phyloP scores from a whole-genome alignment of 64 coral and sea anemone species.

The Hydrozoanthus tunicans region DNA sequence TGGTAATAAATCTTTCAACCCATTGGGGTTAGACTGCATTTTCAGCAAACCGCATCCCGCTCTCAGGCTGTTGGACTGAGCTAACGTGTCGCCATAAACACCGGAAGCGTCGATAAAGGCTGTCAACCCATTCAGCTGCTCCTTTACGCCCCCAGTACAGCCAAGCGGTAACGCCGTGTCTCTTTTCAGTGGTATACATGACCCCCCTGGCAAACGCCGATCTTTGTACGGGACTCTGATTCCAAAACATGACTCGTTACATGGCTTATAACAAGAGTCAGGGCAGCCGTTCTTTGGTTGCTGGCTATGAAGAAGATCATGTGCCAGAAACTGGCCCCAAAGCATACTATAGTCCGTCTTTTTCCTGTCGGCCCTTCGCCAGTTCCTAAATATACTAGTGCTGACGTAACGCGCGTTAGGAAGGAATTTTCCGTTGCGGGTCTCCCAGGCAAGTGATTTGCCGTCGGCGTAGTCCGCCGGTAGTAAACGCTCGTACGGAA shows the following conservation, averaged over 20 bases:
- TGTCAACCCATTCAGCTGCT: constrained; percentile 36
- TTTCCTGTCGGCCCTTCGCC: background rate
- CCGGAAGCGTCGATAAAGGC: constrained; percentile 44
- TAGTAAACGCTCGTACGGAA: constrained; percentile 11
- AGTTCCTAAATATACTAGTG: background rate
- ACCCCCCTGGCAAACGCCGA: background rate
- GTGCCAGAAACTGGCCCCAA: constrained; percentile 49
- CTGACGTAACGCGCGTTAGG: constrained; percentile 19
- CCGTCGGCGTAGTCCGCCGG: constrained; percentile 37
- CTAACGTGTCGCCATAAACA: constrained; percentile 29
- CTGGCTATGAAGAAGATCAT: constrained; percentile 42
- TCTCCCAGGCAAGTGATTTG: constrained; percentile 3
- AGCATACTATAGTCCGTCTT: constrained; percentile 24
- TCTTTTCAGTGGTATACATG: constrained; percentile 37
- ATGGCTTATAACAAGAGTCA: constrained; percentile 35
- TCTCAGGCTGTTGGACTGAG: background rate
- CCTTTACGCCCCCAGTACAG: background rate
- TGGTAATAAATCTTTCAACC: constrained; percentile 19
- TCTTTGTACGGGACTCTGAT: constrained; percentile 9
- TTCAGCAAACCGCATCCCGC: constrained; percentile 22
- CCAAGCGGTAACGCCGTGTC: background rate
- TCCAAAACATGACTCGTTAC: constrained; percentile 24
- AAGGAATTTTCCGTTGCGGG: background rate
- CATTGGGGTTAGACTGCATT: constrained; percentile 15
- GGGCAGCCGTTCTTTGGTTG: constrained; percentile 14